Evolutionary conservation across 2,113 vertebrate genomes (phyloP), one percentile per base, ranked within the genome.

Genomic region (Kryptolebias marmoratus): DNA sequence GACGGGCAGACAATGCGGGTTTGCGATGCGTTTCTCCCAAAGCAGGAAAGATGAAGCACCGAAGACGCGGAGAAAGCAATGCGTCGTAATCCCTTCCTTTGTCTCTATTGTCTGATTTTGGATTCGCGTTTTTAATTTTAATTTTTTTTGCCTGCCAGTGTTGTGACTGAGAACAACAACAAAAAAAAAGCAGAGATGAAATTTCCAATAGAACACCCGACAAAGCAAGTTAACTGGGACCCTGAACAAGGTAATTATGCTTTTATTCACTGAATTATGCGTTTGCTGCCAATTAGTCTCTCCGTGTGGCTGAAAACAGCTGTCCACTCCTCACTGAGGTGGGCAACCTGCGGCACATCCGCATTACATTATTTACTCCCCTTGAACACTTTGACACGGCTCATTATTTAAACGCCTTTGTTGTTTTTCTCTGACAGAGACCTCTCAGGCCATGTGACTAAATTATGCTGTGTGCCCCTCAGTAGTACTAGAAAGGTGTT

Each of bases 221-320:
- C 95, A 84, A 99, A 99, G 93, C 96, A 98, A 94, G 97, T 98
- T 90, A 98, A 98, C 93, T 98, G 96, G 96, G 96, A 98, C 90
- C 96, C 95, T 12, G 94, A 96, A 91, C 94, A 97, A 98, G 98
- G 98, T 99, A 90, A 90, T 97, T 98, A 89, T 64, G 65, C 54
- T 1, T 12, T 48, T 10, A 64, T 0, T 48, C 66, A 15, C 39
- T 32, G 22, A 39, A 31, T 32, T 0, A 31, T 36, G 47, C 76
- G 18, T 87, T 79, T 71, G 2, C 11, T 27, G 64, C 16, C 32
- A 2, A 53, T 73, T 66, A 32, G 54, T 61, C 11, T 2, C 9
- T 60, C 8, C 31, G 1, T 49, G 11, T 5, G 16, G 16, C 31
- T 28, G 30, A 7, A 22, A 22, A 44, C 5, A 14, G 31, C 8